Evolutionary conservation across 1,140 invertebrate species (phyloP).

Genomic region (Ips nitidus): DNA sequence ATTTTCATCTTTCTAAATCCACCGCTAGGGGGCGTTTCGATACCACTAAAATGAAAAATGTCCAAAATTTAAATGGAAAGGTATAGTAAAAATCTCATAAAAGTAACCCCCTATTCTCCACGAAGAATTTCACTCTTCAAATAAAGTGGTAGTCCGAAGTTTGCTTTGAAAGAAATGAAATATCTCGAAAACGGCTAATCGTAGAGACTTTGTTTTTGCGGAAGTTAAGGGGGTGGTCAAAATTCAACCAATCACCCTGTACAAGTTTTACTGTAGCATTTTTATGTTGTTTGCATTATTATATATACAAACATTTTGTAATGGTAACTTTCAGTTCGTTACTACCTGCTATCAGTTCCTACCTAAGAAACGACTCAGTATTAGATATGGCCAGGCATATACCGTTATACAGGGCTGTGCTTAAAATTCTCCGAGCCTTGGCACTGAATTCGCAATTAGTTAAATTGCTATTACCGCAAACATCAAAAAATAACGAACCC

Average conservation of each 20-base stretch:
- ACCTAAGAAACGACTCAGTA: conserved; percentile 92
- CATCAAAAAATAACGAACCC: conserved; percentile 50
- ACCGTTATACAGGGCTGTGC: conserved; percentile 82
- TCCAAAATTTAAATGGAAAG: too few species aligned
- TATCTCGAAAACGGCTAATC: too few species aligned
- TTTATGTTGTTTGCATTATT: neutral
- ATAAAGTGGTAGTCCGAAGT: neutral
- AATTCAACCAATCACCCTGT: too few species aligned
- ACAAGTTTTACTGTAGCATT: neutral
- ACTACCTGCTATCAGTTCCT: conserved; percentile 85
- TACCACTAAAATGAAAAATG: too few species aligned
- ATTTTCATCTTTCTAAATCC: too few species aligned
- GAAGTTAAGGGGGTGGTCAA: too few species aligned
- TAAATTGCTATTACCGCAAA: conserved; percentile 64
- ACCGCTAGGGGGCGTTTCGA: too few species aligned
- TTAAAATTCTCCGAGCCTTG: conserved; percentile 79
- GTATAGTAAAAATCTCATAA: too few species aligned
- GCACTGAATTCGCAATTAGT: conserved; percentile 69
- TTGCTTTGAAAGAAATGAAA: neutral
- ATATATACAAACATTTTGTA: neutral
- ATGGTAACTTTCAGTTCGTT: conserved; percentile 68
- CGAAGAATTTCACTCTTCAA: neutral
- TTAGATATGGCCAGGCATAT: conserved; percentile 94
- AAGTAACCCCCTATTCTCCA: too few species aligned
- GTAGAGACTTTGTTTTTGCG: too few species aligned